phyloP scores from a whole-genome alignment of 2,797 vertebrate genomes.

The Paratrypauchen microcephalus region DNA sequence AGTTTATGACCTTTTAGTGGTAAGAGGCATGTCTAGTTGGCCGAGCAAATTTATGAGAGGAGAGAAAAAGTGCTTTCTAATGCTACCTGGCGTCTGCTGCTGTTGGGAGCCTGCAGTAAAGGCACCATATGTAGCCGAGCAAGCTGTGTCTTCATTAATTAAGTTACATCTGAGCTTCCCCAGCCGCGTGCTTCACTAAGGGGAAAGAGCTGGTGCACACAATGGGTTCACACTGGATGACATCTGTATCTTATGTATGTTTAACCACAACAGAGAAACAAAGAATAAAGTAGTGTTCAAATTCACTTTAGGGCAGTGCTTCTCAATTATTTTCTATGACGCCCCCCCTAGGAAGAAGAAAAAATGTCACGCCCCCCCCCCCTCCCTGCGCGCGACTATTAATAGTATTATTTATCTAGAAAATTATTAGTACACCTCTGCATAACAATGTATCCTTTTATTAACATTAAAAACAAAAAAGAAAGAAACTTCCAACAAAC shows the following conservation, averaged over 20 bases:
- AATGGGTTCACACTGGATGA: not conserved
- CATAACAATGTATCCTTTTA: too few relatives aligned
- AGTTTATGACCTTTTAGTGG: conserved; percentile 80
- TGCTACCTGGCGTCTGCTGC: conserved; percentile 48
- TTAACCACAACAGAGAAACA: not conserved
- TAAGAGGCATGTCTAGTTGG: conserved; percentile 71
- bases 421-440: too few relatives aligned
- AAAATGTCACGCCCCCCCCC: too few relatives aligned
- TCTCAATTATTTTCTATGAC: too few relatives aligned
- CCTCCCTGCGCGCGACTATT: too few relatives aligned
- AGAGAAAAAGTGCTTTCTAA: conserved; percentile 62
- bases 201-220: conserved; percentile 1
- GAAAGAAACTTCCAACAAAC: too few relatives aligned
- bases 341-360: too few relatives aligned
- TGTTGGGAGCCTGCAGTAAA: conserved; percentile 27
- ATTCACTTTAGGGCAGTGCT: too few relatives aligned
- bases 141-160: conserved; percentile 36
- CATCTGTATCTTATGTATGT: not conserved
- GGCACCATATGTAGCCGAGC: conserved; percentile 9
- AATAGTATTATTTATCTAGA: too few relatives aligned
- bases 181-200: conserved; percentile 35
- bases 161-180: conserved; percentile 29
- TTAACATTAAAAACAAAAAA: too few relatives aligned
- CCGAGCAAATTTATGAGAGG: conserved; percentile 63
- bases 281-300: not conserved